Evolutionary conservation across 2,113 vertebrate genomes (phyloP), one percentile per base, ranked within the genome.

Genomic region (Turdus rufiventris): DNA sequence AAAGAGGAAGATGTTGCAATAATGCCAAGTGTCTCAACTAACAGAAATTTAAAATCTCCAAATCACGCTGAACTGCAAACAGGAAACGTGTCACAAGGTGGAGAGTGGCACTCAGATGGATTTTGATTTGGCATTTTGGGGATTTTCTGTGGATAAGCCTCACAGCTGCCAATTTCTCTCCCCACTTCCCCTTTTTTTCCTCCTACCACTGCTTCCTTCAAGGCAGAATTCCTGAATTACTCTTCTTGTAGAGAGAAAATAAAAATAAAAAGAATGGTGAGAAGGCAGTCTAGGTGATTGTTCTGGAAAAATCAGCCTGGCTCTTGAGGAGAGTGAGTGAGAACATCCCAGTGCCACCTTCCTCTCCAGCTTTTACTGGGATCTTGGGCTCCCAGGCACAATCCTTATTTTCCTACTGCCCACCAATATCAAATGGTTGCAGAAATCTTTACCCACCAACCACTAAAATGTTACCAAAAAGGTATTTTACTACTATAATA

Each of bases 311-410:
- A 34, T 29, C 12, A 82, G 29, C 14, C 23, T 61, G 42, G 38
- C 21, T 73, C 18, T 36, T 19, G 45, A 45, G 40, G 8, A 60
- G 33, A 9, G 24, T 0, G 0, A 17, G 7, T 8, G 28, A 34
- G 57, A 75, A 38, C 33, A 63, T 13, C 25, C 9, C 43, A 19
- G 43, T 34, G 25, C 43, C 86, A 38, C 33, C 40, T 34, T n/a
- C 28, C 20, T 21, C 25, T 40, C 23, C 15, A 50, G 42, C 4
- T 85, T 74, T 70, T 16, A 20, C 8, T 13, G 53, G 67, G 18
- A 54, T 48, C 36, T 36, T 4, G 7, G 14, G 10, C 3, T 85
- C 18, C 47, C 48, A 63, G 74, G 23, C 25, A 79, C 29, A n/a
- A 3, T 26, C 54, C 56, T 23, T 6, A 3, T 26, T 18, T 38